phyloP scores from a whole-genome alignment of 2,797 vertebrate genomes.

The Falco rusticolus region DNA sequence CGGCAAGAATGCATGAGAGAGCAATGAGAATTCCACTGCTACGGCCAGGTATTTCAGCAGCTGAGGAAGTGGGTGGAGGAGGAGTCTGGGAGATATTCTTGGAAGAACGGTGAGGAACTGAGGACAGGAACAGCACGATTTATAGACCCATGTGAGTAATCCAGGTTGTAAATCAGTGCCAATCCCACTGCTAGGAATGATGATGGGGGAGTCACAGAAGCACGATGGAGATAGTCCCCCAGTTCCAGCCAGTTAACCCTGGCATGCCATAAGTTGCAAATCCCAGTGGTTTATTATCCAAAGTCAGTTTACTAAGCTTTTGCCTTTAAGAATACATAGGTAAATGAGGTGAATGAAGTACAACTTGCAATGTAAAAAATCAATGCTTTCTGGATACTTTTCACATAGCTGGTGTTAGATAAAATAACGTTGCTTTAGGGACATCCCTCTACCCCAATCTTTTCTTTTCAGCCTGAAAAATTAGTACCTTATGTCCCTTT shows the following conservation, averaged over 20 bases:
- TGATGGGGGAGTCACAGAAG: background rate
- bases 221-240: background rate
- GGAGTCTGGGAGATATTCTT: background rate
- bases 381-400: background rate
- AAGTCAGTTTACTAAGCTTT: background rate
- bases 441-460: background rate
- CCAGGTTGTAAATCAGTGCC: background rate
- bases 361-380: background rate
- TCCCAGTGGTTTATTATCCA: background rate
- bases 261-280: background rate
- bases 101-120: background rate
- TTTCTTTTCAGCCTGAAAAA: constrained; percentile 10
- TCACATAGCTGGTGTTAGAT: background rate
- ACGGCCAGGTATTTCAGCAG: background rate
- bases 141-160: background rate
- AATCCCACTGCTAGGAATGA: background rate
- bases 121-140: background rate
- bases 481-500: background rate
- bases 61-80: background rate
- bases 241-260: background rate
- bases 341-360: background rate
- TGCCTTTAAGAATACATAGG: background rate
- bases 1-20: background rate
- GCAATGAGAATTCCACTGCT: background rate
- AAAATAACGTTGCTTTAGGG: background rate